Evolutionary conservation across 35 echinoderm and acorn worm species (phyloP).

Genomic region (Stichopus chloronotus): DNA sequence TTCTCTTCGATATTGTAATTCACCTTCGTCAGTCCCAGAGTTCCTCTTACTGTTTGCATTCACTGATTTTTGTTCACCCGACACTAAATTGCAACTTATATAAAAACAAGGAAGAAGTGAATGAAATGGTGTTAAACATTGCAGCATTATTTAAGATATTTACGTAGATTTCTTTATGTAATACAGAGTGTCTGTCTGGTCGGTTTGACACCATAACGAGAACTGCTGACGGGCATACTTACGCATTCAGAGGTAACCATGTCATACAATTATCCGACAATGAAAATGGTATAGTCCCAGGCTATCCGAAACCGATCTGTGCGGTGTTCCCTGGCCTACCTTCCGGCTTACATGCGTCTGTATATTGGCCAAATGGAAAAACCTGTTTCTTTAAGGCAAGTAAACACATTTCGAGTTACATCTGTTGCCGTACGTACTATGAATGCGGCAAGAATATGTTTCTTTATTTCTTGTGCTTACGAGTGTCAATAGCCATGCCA

Average conservation of each 20-base stretch:
- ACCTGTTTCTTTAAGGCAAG: conserved; percentile 17
- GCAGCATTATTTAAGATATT: neutral
- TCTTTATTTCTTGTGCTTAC: too few species aligned
- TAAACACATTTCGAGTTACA: neutral
- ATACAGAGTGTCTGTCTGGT: conserved; percentile 10
- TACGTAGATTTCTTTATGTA: neutral
- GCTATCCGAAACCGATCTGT: neutral
- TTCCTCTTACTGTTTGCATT: too few species aligned
- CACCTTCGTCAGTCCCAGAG: too few species aligned
- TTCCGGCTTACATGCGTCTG: neutral
- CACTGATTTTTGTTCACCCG: too few species aligned
- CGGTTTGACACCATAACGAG: conserved; percentile 7
- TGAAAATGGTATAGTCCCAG: neutral
- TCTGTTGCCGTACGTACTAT: too few species aligned
- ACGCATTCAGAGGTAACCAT: neutral
- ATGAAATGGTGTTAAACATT: too few species aligned
- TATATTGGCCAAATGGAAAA: neutral
- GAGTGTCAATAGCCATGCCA: too few species aligned
- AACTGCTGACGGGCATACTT: neutral
- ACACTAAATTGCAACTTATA: too few species aligned
- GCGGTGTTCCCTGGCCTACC: neutral
- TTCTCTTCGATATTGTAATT: too few species aligned
- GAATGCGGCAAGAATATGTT: too few species aligned
- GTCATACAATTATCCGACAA: neutral
- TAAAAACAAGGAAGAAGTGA: too few species aligned